Base-by-base conservation (phyloP, 2,888 invertebrate genomes). In the Abrostola triplasia region DNA sequence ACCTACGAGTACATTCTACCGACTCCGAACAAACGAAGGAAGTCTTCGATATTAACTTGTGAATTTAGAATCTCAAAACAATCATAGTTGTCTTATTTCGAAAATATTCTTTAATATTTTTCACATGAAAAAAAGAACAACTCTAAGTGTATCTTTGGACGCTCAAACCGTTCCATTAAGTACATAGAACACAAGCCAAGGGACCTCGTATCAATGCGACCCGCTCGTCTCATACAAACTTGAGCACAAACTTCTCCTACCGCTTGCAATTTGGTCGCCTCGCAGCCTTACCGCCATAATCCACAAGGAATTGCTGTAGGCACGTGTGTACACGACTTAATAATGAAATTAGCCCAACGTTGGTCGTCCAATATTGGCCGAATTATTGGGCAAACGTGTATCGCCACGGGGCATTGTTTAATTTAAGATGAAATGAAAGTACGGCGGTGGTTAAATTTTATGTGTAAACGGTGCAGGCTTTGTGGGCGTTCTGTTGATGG, bases 261-360 rank as follows among this genome's bases (percentile, higher is more conserved):
- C 51, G 58, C 51, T 59, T 13, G 6, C 37, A 59, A 42, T 56
- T 73, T 67, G 48, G 0, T 37, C 37, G 41, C 47, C 6, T 57
- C 49, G 37, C 67, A 49, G 51, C 72, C n/a, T 24, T 50, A 59
- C 55, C 51, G 53, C 56, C 65, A 66, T 85, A 87, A 87, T 88
- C 89, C 85, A 80, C 70, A 65, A 87, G 87, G 89, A 84, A 81
- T 81, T 80, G 87, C 80, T 63, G 76, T 62, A 70, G 81, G 84
- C 88, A 84, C 85, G 82, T 83, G 80, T 84, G 79, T 82, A 75
- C 81, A 72, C 73, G 75, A 72, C 82, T 86, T 89, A 87, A 86
- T 90, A 90, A 91, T 89, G 84, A 86, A 90, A 90, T 91, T 90
- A 89, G 83, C 80, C 70, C 69, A 65, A 68, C 57, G 53, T 47